A percentile compares a stretch with the other conserved stretches of the same genome.
phyloP scores from a whole-genome alignment of 2,888 invertebrate genomes.

The Mactromeris polynyma region DNA sequence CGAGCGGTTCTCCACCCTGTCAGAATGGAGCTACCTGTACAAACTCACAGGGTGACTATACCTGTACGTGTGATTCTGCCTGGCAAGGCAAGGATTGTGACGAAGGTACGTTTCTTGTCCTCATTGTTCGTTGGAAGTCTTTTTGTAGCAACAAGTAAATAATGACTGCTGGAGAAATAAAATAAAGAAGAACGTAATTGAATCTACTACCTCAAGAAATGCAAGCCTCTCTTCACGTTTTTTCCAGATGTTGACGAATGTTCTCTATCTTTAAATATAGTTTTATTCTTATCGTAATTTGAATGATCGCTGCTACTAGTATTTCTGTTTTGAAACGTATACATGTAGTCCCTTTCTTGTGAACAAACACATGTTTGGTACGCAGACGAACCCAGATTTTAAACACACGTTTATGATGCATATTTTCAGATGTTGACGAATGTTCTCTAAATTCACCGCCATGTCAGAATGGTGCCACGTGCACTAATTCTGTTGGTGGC shows the following conservation, averaged over 20 bases:
- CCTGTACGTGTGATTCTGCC: not conserved
- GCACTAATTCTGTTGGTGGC: constrained; percentile 20
- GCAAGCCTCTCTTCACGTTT: no score
- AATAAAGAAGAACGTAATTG: not conserved
- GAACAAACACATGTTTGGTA: no score
- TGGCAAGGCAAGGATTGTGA: constrained; percentile 4
- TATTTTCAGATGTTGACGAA: constrained; percentile 29
- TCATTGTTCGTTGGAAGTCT: no score
- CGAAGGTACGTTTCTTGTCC: not conserved
- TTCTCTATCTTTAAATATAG: no score
- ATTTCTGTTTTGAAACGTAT: no score
- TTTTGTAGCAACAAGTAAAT: not conserved
- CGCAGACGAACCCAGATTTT: no score
- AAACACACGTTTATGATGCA: no score
- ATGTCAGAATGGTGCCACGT: constrained; percentile 29
- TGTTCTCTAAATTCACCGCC: constrained; percentile 8
- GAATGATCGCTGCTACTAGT: no score
- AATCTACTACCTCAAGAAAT: no score
- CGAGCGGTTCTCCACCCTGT: not conserved
- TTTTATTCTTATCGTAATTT: no score
- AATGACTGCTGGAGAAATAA: not conserved
- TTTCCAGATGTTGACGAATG: no score
- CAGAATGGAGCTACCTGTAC: constrained; percentile 8
- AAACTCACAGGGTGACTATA: not conserved
- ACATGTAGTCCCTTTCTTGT: no score